A percentile compares a stretch with the other conserved stretches of the same genome.
Conservation (phyloP, 2,888 invertebrate genomes). For the Meteorus colon region DNA sequence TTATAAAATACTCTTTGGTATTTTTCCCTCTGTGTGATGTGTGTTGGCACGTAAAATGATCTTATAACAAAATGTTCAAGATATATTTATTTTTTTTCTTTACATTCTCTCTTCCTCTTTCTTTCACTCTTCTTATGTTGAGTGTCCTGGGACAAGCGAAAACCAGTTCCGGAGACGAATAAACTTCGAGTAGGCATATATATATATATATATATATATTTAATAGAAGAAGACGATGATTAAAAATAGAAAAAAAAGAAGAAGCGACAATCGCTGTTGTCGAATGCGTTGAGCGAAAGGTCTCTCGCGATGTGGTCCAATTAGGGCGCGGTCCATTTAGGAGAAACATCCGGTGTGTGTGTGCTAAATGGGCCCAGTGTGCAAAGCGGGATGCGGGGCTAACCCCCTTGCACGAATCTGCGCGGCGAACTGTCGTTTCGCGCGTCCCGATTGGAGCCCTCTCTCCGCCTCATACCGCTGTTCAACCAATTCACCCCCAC, state of each 20-base stretch:
- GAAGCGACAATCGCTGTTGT: slow-evolving; percentile 39
- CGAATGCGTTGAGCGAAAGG: slow-evolving; percentile 43
- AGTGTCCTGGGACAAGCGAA: slow-evolving; percentile 45
- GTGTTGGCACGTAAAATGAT: slow-evolving; percentile 33
- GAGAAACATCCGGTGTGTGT: slow-evolving; percentile 55
- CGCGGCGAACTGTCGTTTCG: slow-evolving; percentile 45
- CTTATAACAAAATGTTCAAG: slow-evolving; percentile 17
- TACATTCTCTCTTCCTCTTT: slow-evolving; percentile 20
- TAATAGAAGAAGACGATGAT: slow-evolving; percentile 15
- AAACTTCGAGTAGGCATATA: slow-evolving; percentile 4
- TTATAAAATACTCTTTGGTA: slow-evolving; percentile 16
- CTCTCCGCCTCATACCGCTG: slow-evolving; percentile 37
- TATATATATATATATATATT: slow-evolving; percentile 2
- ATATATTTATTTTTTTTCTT: slow-evolving; percentile 15
- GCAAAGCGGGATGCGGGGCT: neutral
- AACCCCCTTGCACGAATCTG: slow-evolving; percentile 29
- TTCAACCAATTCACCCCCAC: slow-evolving; percentile 35
- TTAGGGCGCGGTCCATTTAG: slow-evolving; percentile 56
- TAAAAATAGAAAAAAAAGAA: slow-evolving; percentile 9
- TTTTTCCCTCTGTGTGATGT: slow-evolving; percentile 23
- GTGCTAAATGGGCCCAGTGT: slow-evolving; percentile 48
- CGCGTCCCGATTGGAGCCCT: slow-evolving; percentile 39
- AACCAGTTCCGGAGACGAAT: slow-evolving; percentile 44
- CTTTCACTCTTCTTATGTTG: slow-evolving; percentile 39
- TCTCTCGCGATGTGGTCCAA: slow-evolving; percentile 53